A percentile compares a stretch with the other conserved stretches of the same genome.
phyloP scores from a whole-genome alignment of 2,888 invertebrate genomes.

The Nycteola revayana region DNA sequence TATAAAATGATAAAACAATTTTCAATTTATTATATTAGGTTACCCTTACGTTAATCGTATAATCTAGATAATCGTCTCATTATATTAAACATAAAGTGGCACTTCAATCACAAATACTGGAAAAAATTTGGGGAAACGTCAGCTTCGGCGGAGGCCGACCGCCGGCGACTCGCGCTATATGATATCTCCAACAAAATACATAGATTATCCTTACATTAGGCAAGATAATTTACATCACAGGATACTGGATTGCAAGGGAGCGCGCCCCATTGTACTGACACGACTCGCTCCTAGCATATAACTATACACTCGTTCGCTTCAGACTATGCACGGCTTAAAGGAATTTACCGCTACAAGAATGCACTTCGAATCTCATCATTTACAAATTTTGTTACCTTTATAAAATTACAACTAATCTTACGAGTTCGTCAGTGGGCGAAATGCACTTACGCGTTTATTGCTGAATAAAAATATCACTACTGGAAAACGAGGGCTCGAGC shows the following conservation, averaged over 20 bases:
- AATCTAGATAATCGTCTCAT: constrained; percentile 84
- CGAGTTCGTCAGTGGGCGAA: constrained; percentile 58
- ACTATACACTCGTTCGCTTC: constrained; percentile 58
- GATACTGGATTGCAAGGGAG: constrained; percentile 54
- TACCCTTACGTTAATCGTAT: constrained; percentile 82
- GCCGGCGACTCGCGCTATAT: constrained; percentile 58
- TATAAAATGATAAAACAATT: constrained; percentile 84
- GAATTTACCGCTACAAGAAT: constrained; percentile 79
- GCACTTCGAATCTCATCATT: constrained; percentile 80
- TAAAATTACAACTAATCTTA: constrained; percentile 76
- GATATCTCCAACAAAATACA: constrained; percentile 67
- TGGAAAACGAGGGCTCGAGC: constrained; percentile 77
- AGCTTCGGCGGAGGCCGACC: constrained; percentile 64
- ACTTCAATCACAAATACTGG: constrained; percentile 90
- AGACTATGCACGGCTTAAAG: constrained; percentile 77
- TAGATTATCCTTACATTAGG: constrained; percentile 76
- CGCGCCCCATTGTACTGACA: constrained; percentile 30
- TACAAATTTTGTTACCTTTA: constrained; percentile 70
- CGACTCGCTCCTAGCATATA: constrained; percentile 31
- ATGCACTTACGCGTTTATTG: constrained; percentile 79
- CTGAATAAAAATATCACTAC: constrained; percentile 81
- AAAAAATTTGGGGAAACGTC: constrained; percentile 85
- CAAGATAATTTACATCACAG: constrained; percentile 77
- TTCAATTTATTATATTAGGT: constrained; percentile 81
- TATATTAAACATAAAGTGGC: constrained; percentile 89